Conservation (phyloP, 1,140 invertebrate genomes). For the Papilio aristodemus region DNA sequence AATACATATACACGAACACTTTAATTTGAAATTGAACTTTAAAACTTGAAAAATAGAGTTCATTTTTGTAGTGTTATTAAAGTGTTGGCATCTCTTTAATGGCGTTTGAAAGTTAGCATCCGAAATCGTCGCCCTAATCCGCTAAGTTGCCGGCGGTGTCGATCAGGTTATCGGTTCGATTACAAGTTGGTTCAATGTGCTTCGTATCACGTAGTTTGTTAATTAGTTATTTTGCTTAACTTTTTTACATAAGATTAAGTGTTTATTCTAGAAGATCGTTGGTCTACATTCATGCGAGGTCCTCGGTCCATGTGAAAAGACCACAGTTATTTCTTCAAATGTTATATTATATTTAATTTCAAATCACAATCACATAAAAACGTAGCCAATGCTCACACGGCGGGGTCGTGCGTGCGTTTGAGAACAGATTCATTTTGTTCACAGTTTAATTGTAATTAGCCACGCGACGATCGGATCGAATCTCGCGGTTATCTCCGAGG, state of each 20-base stretch:
- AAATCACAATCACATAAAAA: no score
- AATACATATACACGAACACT: background rate
- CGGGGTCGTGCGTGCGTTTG: constrained; percentile 48
- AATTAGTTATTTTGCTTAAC: background rate
- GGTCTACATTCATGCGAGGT: background rate
- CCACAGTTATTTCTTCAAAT: background rate
- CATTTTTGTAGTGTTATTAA: background rate
- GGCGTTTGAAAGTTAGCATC: constrained; percentile 14
- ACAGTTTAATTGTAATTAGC: constrained; percentile 66
- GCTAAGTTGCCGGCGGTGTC: constrained; percentile 10
- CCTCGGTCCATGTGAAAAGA: background rate
- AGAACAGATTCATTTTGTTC: constrained; percentile 63
- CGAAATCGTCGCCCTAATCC: constrained; percentile 1
- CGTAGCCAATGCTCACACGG: background rate
- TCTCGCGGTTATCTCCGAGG: constrained; percentile 10
- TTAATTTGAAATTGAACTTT: constrained; percentile 1
- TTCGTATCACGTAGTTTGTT: constrained; percentile 2
- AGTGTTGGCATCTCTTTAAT: constrained; percentile 5
- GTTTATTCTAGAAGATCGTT: no score
- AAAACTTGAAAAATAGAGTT: background rate
- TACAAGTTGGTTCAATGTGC: constrained; percentile 6
- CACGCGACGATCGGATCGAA: constrained; percentile 50
- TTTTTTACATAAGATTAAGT: background rate
- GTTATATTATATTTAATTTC: background rate
- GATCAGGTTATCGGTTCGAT: constrained; percentile 27